These are phyloP conservation scores for Chaetodon auriga DNA, from an alignment of 2,113 vertebrate genomes.

Conservation along the genomic window DNA sequence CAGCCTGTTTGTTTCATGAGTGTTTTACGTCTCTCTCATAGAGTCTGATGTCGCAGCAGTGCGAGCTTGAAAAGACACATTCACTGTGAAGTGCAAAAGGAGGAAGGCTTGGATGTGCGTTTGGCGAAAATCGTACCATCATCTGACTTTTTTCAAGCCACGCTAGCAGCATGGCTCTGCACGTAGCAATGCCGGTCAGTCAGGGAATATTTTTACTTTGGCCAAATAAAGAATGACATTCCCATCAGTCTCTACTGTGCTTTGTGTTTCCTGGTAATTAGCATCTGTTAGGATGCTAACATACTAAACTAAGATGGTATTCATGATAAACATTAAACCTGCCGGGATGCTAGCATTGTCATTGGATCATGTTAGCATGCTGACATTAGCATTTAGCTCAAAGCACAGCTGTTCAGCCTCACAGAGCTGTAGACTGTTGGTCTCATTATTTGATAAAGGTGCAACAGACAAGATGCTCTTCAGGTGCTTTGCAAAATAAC, in stretches of 20 bases:
- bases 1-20: conserved; percentile 45
- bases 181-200: neutral
- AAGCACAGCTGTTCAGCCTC: neutral
- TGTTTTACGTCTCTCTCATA: neutral
- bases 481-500: neutral
- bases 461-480: neutral
- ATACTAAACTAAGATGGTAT: neutral
- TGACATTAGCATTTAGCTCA: neutral
- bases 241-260: neutral
- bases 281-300: neutral
- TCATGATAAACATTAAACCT: neutral
- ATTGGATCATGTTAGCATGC: neutral
- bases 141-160: no score
- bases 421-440: no score
- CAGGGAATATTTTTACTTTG: neutral
- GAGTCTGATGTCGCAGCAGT: neutral
- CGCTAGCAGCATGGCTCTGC: no score
- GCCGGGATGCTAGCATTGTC: neutral
- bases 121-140: neutral
- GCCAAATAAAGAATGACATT: neutral
- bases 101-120: neutral
- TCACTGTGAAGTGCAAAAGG: neutral
- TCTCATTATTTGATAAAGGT: neutral
- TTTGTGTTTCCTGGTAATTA: neutral
- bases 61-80: neutral